These are phyloP conservation scores for Baronia brevicornis DNA, from an alignment of 2,888 invertebrate genomes.

Conservation along the genomic window DNA sequence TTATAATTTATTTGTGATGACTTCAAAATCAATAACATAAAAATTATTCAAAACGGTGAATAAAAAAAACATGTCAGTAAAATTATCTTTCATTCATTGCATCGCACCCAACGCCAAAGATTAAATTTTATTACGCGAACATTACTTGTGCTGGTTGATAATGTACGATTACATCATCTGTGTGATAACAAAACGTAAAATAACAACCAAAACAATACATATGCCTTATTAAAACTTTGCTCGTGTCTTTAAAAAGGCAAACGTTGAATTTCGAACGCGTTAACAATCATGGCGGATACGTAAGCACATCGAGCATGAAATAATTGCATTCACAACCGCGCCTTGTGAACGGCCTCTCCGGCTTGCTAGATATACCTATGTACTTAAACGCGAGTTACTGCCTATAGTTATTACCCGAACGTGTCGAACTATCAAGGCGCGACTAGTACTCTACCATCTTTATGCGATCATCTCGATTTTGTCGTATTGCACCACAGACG, in stretches of 20 bases:
- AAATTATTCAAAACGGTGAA: constrained; percentile 17
- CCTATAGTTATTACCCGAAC: constrained; percentile 52
- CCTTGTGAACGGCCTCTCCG: constrained; percentile 51
- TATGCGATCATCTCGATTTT: constrained; percentile 49
- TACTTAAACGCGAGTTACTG: constrained; percentile 38
- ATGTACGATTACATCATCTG: constrained; percentile 25
- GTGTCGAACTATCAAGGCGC: constrained; percentile 38
- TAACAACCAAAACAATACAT: constrained; percentile 9
- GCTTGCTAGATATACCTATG: constrained; percentile 40
- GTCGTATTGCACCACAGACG: constrained; percentile 56
- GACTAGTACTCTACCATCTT: constrained; percentile 28
- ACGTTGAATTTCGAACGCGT: constrained; percentile 19
- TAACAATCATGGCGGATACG: constrained; percentile 54
- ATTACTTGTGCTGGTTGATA: constrained; percentile 19
- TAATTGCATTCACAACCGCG: constrained; percentile 64
- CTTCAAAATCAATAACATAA: too few species aligned
- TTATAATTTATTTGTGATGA: too few species aligned
- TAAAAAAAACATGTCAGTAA: constrained; percentile 31
- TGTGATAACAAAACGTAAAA: constrained; percentile 20
- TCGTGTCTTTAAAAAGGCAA: constrained; percentile 3
- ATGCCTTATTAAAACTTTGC: constrained; percentile 2
- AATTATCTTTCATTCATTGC: constrained; percentile 42
- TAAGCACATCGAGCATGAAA: constrained; percentile 56
- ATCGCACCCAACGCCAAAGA: constrained; percentile 26
- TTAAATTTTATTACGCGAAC: constrained; percentile 24